Base-by-base conservation (phyloP, 1,140 invertebrate species). In the Pectinophora gossypiella region DNA sequence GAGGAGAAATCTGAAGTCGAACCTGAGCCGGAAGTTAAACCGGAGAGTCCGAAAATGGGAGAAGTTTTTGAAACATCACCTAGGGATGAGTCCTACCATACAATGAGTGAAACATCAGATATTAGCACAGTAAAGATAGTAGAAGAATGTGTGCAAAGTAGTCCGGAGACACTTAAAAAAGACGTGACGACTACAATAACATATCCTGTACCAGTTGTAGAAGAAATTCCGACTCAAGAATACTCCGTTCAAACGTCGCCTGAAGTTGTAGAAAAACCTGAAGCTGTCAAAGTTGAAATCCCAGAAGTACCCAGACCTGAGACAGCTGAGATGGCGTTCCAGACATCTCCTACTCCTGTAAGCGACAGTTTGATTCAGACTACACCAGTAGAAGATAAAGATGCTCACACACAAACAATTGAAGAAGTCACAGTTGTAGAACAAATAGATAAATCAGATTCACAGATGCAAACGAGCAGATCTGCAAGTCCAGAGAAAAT, bases 241-340 rank as follows among this genome's bases (percentile, higher is more conserved):
- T 88, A 89, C 55, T 91, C 90, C 9, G 75, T 90, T 15, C 91
- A 93, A 80, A 93, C 92, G 15, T 89, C 90, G 4, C 91, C 91
- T 2, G 90, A 92, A 68, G 66, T 87, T 32, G 18, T 44, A 2
- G 5, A 19, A 20, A 74, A 87, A 12, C 64, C 70, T 61, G 66
- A 84, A 12, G 72, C 76, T 74, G 85, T 87, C 0, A 81, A 80
- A 21, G 50, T 88, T 38, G 81, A 87, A 49, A 16, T 42, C 65
- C n/a, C 36, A 13, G 21, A 74, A 20, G 62, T 62, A 19, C 36
- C 66, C 40, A 77, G 72, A 56, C 75, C 72, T 27, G 81, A 89
- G 54, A 89, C 85, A 3, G 68, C 71, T 9, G 90, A 91, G 60
- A 88, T 73, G 50, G 88, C 89, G 32, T 82, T 90, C 48, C 91